Percentiles rank a stretch among this genome's conserved stretches.
phyloP scores from a whole-genome alignment of 2,113 vertebrate species.

The Calyptommatus sinebrachiatus region DNA sequence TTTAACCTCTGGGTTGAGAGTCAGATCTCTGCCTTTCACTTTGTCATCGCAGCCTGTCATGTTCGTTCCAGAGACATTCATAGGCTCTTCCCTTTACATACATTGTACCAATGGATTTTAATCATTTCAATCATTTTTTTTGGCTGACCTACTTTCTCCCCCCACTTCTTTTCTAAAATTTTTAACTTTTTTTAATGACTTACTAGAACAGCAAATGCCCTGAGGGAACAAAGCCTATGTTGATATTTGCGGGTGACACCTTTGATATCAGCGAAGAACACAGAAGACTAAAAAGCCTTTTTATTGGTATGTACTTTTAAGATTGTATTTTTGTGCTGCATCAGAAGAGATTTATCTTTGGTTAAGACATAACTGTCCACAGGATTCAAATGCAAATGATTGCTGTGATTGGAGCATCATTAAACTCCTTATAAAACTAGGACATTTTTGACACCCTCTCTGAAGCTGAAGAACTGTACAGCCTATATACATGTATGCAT shows the following conservation, averaged over 20 bases:
- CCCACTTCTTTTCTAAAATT: neutral
- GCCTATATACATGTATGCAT: too few species aligned
- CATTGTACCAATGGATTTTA: neutral
- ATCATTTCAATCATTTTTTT: neutral
- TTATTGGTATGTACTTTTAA: slow-evolving; percentile 77
- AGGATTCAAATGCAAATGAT: neutral
- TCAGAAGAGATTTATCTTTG: slow-evolving; percentile 5
- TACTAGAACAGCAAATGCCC: slow-evolving; percentile 84
- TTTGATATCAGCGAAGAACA: slow-evolving; percentile 85
- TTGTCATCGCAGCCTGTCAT: too few species aligned
- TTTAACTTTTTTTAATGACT: slow-evolving; percentile 3
- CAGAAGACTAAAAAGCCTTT: slow-evolving; percentile 84
- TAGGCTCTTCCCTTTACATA: too few species aligned
- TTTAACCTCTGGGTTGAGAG: too few species aligned
- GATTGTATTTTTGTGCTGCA: neutral
- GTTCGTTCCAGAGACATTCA: too few species aligned
- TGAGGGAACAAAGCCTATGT: slow-evolving; percentile 92
- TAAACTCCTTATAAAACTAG: neutral
- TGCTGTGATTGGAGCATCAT: neutral
- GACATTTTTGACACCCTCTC: neutral
- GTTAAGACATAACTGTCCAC: neutral
- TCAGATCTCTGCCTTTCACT: too few species aligned
- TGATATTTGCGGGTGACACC: slow-evolving; percentile 91
- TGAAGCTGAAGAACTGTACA: too few species aligned
- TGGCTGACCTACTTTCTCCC: neutral